phyloP scores from a whole-genome alignment of 2,113 vertebrate genomes.

The Gnathonemus echidnorhynchus region DNA sequence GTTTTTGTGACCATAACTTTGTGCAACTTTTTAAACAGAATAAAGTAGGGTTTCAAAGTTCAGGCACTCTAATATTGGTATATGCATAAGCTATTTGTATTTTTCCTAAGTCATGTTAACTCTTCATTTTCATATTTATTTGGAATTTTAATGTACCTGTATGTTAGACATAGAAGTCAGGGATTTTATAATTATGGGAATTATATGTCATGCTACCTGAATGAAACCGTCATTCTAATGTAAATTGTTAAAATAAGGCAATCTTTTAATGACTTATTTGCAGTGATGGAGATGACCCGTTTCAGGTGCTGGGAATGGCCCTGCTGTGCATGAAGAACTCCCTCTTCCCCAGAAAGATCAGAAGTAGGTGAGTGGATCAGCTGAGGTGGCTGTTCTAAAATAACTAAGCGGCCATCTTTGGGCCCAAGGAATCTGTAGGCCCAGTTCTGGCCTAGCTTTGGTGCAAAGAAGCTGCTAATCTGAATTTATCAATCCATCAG shows the following conservation, averaged over 20 bases:
- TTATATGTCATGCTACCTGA: not conserved
- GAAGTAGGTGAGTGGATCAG: constrained; percentile 30
- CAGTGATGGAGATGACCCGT: not conserved
- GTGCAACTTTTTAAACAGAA: not conserved
- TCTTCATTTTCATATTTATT: not conserved
- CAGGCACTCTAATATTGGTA: not conserved
- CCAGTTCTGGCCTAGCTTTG: not conserved
- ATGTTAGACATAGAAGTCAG: not conserved
- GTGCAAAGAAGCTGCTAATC: not conserved
- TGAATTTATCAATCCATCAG: not conserved
- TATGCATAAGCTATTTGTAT: not conserved
- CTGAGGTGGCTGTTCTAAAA: constrained; percentile 18
- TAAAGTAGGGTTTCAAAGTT: not conserved
- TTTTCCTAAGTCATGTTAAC: not conserved
- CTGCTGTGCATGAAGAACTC: not conserved
- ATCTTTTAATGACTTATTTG: not conserved
- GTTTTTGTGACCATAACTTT: not conserved
- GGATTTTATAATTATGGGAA: not conserved
- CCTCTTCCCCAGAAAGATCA: constrained; percentile 1
- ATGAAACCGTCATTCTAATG: not conserved
- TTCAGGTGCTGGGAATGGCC: constrained; percentile 10
- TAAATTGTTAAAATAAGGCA: not conserved
- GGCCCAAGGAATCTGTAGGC: not conserved
- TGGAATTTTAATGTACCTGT: not conserved
- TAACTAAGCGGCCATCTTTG: not conserved